phyloP scores from a whole-genome alignment of 2,797 vertebrate genomes.

The Leontopithecus rosalia region DNA sequence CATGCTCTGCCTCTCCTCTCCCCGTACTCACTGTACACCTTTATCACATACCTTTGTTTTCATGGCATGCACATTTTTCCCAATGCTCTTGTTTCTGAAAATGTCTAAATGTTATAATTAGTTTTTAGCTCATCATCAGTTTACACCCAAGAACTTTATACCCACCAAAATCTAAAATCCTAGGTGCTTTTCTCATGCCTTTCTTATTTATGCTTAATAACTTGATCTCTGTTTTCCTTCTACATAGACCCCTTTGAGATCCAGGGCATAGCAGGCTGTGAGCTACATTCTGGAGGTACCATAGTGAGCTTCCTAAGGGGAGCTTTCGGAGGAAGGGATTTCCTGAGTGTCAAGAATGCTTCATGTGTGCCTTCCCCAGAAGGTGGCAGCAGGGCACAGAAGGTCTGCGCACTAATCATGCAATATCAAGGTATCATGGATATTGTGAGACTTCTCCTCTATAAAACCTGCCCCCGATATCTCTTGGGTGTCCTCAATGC shows the following conservation, averaged over 20 bases:
- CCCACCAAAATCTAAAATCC: background rate
- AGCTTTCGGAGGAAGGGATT: background rate
- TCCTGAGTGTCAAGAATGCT: background rate
- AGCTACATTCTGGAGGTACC: background rate
- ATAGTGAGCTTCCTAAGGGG: background rate
- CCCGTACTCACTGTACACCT: fast-evolving
- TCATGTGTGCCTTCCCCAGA: background rate
- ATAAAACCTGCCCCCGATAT: background rate
- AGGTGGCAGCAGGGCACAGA: background rate
- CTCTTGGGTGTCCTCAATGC: slow-evolving; percentile 15
- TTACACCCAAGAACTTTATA: background rate
- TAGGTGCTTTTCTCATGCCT: background rate
- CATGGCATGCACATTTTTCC: fast-evolving
- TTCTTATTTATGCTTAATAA: background rate
- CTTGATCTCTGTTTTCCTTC: background rate
- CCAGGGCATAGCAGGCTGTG: slow-evolving; percentile 35
- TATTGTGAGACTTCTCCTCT: background rate
- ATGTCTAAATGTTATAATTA: background rate
- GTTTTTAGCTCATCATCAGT: background rate
- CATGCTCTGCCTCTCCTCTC: no score
- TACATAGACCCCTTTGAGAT: slow-evolving; percentile 55
- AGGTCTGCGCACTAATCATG: background rate
- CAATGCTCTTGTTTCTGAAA: background rate
- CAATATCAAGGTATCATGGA: background rate
- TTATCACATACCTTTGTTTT: background rate